Evolutionary conservation across 2,888 invertebrate species (phyloP).

Genomic region (Drosophila neoperkinsi): DNA sequence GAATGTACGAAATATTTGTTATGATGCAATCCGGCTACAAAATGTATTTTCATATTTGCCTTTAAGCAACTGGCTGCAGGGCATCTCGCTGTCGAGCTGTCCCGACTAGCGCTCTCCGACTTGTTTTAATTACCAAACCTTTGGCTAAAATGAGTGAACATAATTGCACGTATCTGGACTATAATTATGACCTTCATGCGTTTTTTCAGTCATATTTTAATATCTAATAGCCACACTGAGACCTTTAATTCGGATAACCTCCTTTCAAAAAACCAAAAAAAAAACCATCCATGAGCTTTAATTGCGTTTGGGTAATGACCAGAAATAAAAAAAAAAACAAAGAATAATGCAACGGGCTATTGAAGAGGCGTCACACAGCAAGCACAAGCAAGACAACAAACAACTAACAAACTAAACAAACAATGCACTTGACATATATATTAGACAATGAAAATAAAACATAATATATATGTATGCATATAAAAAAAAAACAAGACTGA

Average conservation of each 20-base stretch:
- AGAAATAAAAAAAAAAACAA: neutral
- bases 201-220: constrained; percentile 29
- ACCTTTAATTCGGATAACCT: constrained; percentile 10
- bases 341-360: constrained; percentile 23
- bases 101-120: neutral
- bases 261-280: constrained; percentile 2
- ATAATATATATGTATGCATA: constrained; percentile 12
- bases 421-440: constrained; percentile 70
- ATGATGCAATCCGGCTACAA: neutral
- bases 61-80: neutral
- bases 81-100: neutral
- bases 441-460: constrained; percentile 26
- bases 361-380: constrained; percentile 30
- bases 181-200: constrained; percentile 25
- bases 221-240: constrained; percentile 8
- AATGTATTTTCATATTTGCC: neutral
- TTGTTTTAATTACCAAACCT: constrained; percentile 9
- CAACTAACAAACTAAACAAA: constrained; percentile 1
- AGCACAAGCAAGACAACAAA: constrained; percentile 22
- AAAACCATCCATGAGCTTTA: constrained; percentile 19
- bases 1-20: too few relatives aligned
- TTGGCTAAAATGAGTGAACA: neutral
- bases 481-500: constrained; percentile 18
- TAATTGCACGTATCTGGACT: constrained; percentile 2
- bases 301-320: constrained; percentile 21